Evolutionary conservation across 2,113 vertebrate genomes (phyloP).

Genomic region (Probosciger aterrimus): DNA sequence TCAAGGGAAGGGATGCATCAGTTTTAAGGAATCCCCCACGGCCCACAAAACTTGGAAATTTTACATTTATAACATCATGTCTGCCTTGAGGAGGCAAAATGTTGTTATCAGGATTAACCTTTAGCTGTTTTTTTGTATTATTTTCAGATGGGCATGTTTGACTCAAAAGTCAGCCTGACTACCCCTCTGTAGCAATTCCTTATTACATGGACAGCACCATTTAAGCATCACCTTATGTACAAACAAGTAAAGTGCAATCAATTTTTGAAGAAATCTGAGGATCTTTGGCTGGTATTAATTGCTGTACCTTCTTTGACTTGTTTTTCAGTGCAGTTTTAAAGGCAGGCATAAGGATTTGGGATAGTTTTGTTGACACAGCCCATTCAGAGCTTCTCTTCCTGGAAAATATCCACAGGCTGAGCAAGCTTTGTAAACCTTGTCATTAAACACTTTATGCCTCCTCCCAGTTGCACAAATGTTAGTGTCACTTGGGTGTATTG

Average conservation of each 20-base stretch:
- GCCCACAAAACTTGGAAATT: constrained; percentile 55
- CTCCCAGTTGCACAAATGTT: neutral
- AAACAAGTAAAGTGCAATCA: neutral
- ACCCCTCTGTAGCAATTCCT: neutral
- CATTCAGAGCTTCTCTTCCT: neutral
- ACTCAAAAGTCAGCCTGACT: neutral
- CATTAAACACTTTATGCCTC: neutral
- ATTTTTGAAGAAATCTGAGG: neutral
- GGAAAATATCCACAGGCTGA: neutral
- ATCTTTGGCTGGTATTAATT: neutral
- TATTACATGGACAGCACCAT: neutral
- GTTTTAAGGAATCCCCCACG: constrained; percentile 61
- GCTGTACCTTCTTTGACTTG: neutral
- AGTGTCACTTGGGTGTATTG: neutral
- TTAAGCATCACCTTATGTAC: neutral
- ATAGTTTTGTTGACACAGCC: neutral
- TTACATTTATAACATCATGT: constrained; percentile 57
- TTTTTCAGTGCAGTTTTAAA: neutral
- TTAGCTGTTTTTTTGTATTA: neutral
- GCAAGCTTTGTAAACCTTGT: neutral
- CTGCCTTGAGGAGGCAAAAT: constrained; percentile 47
- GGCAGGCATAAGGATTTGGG: neutral
- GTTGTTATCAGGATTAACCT: constrained; percentile 45
- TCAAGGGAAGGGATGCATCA: constrained; percentile 51
- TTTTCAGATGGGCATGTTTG: constrained; percentile 11